Conservation (phyloP, 2,797 vertebrate species). For the Myotis planiceps region DNA sequence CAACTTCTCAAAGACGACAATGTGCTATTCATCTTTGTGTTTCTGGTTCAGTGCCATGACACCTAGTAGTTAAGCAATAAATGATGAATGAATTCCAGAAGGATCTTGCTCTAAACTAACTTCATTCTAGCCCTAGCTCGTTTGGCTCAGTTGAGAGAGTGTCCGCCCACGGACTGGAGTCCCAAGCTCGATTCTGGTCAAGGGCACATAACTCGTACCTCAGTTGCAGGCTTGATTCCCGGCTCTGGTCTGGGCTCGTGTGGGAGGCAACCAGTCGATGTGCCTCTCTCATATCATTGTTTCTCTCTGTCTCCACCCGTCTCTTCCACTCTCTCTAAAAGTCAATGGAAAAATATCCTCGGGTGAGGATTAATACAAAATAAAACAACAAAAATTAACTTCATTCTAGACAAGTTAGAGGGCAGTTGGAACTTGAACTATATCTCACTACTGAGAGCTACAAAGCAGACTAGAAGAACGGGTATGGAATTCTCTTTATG, state of each 20-base stretch:
- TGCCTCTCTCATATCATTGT: too few species aligned
- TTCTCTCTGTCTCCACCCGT: too few species aligned
- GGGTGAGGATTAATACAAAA: too few species aligned
- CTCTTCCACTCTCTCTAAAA: too few species aligned
- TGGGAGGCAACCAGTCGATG: too few species aligned
- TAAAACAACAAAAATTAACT: neutral
- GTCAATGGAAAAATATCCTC: too few species aligned
- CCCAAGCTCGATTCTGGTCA: too few species aligned
- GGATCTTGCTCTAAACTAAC: conserved; percentile 9
- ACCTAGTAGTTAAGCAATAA: conserved; percentile 15
- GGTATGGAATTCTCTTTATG: neutral
- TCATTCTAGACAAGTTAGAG: conserved; percentile 13
- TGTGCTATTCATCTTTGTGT: neutral
- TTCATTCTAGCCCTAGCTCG: neutral
- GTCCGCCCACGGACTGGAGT: too few species aligned
- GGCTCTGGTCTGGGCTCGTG: too few species aligned
- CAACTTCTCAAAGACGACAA: neutral
- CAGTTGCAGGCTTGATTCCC: too few species aligned
- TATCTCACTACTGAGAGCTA: neutral
- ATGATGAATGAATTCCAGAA: conserved; percentile 46
- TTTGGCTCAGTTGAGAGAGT: too few species aligned
- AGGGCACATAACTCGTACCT: too few species aligned
- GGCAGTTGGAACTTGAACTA: neutral
- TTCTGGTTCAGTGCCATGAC: conserved; percentile 3
- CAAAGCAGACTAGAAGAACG: neutral